Conservation (phyloP, 2,888 invertebrate genomes). For the Catocala sponsa region DNA sequence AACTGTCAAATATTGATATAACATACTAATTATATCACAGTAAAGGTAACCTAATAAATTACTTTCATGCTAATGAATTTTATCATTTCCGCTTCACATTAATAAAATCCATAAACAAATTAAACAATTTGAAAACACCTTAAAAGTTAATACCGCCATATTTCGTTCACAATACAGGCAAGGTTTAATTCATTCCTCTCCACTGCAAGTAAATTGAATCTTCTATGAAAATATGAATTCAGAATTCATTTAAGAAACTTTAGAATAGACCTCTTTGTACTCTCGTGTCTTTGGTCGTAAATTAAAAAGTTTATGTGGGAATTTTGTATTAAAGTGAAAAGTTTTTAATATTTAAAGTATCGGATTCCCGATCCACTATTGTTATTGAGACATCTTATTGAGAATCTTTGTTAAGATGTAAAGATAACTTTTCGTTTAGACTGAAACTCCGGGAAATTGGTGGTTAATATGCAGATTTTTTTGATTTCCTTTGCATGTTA, state of each 20-base stretch:
- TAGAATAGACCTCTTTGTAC: conserved; percentile 46
- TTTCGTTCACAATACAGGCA: conserved; percentile 27
- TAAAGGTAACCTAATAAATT: too few species aligned
- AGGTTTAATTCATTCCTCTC: conserved; percentile 45
- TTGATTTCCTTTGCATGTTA: too few species aligned
- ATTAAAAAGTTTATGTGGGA: conserved; percentile 53
- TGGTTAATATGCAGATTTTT: too few species aligned
- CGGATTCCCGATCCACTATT: conserved; percentile 16
- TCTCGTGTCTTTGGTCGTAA: conserved; percentile 46
- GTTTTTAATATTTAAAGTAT: conserved; percentile 35
- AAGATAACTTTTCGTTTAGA: conserved; percentile 1
- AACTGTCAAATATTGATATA: too few species aligned
- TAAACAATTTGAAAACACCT: neutral
- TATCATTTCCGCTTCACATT: neutral
- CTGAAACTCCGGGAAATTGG: neutral
- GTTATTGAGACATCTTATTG: conserved; percentile 21
- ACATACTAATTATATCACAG: too few species aligned
- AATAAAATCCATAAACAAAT: neutral
- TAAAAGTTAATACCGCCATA: conserved; percentile 8
- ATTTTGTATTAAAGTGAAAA: conserved; percentile 38
- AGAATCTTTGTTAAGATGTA: conserved; percentile 12
- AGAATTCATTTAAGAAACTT: conserved; percentile 55
- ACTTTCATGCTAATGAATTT: neutral
- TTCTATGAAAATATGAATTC: conserved; percentile 57
- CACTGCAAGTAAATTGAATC: conserved; percentile 58